Conservation (phyloP, 2,113 vertebrate genomes). For the Morone saxatilis region DNA sequence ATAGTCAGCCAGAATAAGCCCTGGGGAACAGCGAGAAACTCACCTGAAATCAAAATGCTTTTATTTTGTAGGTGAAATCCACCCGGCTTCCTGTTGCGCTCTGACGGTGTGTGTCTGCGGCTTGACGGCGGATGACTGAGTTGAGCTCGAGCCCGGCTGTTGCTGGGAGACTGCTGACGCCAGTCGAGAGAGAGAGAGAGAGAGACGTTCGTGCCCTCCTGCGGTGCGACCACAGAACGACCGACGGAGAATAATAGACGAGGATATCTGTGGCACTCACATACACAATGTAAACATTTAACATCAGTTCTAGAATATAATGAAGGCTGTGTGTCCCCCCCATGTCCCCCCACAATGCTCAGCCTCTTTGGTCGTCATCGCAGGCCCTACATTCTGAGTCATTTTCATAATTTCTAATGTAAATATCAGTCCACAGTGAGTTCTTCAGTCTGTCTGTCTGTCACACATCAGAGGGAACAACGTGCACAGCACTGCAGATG, state of each 20-base stretch:
- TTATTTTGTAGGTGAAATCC: constrained; percentile 45
- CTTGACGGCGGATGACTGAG: constrained; percentile 66
- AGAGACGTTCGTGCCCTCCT: constrained; percentile 71
- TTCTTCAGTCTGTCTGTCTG: not conserved
- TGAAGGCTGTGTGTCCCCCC: not conserved
- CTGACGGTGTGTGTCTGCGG: not conserved
- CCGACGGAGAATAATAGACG: not conserved
- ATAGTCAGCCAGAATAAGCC: not conserved
- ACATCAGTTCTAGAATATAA: not conserved
- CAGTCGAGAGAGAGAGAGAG: constrained; percentile 24
- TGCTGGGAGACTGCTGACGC: constrained; percentile 86
- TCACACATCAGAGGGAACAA: not conserved
- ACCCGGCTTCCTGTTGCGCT: not conserved
- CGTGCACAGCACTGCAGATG: not conserved
- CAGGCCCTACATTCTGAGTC: constrained; percentile 1
- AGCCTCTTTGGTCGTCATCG: not conserved
- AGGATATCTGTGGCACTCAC: not conserved
- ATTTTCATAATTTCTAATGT: constrained; percentile 43
- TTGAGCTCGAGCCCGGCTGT: constrained; percentile 67
- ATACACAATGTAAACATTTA: no score
- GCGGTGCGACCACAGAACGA: constrained; percentile 54
- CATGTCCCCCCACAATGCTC: not conserved
- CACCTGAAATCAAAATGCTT: not conserved
- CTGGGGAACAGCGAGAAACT: not conserved
- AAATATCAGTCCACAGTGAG: constrained; percentile 15